Conservation (phyloP, 2,888 invertebrate genomes). For the Caenorhabditis panamensis region DNA sequence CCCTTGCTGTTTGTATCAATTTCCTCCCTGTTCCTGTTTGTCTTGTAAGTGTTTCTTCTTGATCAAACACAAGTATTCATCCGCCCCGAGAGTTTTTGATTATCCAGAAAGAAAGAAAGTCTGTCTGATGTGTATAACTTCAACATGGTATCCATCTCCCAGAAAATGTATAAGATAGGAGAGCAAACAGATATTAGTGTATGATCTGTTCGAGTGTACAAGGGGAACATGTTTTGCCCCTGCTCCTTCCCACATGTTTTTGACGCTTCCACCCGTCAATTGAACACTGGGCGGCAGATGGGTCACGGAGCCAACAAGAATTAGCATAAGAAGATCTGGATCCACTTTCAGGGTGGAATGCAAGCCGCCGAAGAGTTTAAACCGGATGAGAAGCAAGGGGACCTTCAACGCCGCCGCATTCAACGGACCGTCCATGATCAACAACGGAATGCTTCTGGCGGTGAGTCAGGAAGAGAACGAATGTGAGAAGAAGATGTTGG, state of each 20-base stretch:
- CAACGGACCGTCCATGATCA: slow-evolving; percentile 56
- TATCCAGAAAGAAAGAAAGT: not conserved
- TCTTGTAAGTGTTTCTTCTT: slow-evolving; percentile 56
- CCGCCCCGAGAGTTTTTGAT: not conserved
- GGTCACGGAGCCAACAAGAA: not conserved
- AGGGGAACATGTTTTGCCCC: slow-evolving; percentile 2
- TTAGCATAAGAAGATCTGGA: slow-evolving; percentile 26
- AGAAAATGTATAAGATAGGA: not conserved
- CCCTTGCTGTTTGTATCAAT: slow-evolving; percentile 52
- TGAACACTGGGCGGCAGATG: slow-evolving; percentile 14
- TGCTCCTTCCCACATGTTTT: slow-evolving; percentile 28
- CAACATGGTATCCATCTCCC: not conserved
- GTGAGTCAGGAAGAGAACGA: slow-evolving; percentile 25
- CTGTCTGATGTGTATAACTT: not conserved
- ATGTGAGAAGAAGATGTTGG: not conserved
- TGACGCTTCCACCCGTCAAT: slow-evolving; percentile 17
- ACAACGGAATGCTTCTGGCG: slow-evolving; percentile 59
- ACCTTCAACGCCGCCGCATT: slow-evolving; percentile 50
- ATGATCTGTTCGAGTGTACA: not conserved
- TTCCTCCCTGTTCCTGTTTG: slow-evolving; percentile 46
- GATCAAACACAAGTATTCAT: slow-evolving; percentile 23
- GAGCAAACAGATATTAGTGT: slow-evolving; percentile 1
- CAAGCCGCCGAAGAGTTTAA: slow-evolving; percentile 62
- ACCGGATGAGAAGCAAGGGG: slow-evolving; percentile 62
- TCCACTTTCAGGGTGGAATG: slow-evolving; percentile 41